Evolutionary conservation across 2,888 invertebrate species (phyloP).

Genomic region (Calameuta idolon): DNA sequence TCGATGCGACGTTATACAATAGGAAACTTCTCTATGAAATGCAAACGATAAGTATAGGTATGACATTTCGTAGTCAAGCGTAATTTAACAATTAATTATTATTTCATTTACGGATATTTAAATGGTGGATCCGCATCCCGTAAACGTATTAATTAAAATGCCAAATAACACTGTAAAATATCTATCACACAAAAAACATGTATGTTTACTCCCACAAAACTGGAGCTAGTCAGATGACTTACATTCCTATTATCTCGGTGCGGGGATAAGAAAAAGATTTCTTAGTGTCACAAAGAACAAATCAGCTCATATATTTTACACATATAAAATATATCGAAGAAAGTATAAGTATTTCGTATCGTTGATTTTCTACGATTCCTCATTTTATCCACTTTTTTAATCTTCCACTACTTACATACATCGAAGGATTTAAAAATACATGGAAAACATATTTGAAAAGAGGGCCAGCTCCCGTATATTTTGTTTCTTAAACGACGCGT

Average conservation of each 20-base stretch:
- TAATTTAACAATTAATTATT: background rate
- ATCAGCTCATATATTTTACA: background rate
- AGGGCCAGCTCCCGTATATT: too few relatives aligned
- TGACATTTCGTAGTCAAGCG: background rate
- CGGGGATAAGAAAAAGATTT: background rate
- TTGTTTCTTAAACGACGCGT: too few relatives aligned
- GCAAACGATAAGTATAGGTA: background rate
- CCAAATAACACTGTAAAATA: background rate
- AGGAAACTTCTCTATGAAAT: background rate
- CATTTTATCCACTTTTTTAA: background rate
- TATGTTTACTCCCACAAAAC: background rate
- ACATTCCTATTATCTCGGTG: slow-evolving; percentile 9
- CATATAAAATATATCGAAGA: background rate
- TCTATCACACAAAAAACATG: background rate
- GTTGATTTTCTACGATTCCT: background rate
- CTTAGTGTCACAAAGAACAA: background rate
- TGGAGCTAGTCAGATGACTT: slow-evolving; percentile 8
- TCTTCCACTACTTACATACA: background rate
- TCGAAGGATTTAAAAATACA: background rate
- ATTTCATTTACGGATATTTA: background rate
- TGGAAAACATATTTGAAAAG: too few relatives aligned
- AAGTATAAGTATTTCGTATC: background rate
- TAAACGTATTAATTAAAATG: slow-evolving; percentile 4
- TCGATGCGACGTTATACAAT: background rate
- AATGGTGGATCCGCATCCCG: background rate